Evolutionary conservation across 30 jellyfish, hydroid and myxozoan genomes (phyloP).

Genomic region (Aurelia sp.): DNA sequence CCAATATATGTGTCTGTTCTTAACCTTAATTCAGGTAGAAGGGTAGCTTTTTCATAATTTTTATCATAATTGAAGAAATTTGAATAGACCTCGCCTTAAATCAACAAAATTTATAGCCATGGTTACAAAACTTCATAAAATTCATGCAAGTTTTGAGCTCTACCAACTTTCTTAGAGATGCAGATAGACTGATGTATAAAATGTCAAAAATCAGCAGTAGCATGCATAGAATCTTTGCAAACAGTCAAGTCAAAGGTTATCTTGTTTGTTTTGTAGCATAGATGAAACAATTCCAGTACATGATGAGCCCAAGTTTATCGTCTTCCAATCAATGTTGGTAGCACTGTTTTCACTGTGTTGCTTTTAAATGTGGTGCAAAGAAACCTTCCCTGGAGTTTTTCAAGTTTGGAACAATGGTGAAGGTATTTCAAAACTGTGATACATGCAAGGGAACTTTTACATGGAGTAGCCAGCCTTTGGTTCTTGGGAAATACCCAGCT

Average conservation of each 20-base stretch:
- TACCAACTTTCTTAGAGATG: no score
- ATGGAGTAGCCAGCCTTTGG: neutral
- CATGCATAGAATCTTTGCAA: neutral
- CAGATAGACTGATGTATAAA: no score
- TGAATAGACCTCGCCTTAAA: no score
- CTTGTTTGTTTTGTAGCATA: neutral
- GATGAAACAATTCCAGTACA: slow-evolving; percentile 1
- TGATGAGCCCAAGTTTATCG: neutral
- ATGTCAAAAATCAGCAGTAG: no score
- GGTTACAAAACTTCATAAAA: no score
- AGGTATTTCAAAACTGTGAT: slow-evolving; percentile 5
- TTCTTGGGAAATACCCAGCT: slow-evolving; percentile 19
- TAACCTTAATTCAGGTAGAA: no score
- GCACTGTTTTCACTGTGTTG: slow-evolving; percentile 30
- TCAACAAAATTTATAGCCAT: no score
- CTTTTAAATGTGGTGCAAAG: slow-evolving; percentile 17
- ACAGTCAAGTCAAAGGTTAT: neutral
- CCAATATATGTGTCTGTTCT: no score
- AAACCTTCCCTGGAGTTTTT: slow-evolving; percentile 5
- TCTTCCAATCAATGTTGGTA: slow-evolving; percentile 23
- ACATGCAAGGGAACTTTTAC: neutral
- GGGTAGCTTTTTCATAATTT: no score
- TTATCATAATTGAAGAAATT: no score
- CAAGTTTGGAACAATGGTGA: slow-evolving; percentile 38
- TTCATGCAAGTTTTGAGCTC: no score